These are phyloP conservation scores for Micromys minutus DNA, from an alignment of 2,113 vertebrate genomes.

Conservation along the genomic window DNA sequence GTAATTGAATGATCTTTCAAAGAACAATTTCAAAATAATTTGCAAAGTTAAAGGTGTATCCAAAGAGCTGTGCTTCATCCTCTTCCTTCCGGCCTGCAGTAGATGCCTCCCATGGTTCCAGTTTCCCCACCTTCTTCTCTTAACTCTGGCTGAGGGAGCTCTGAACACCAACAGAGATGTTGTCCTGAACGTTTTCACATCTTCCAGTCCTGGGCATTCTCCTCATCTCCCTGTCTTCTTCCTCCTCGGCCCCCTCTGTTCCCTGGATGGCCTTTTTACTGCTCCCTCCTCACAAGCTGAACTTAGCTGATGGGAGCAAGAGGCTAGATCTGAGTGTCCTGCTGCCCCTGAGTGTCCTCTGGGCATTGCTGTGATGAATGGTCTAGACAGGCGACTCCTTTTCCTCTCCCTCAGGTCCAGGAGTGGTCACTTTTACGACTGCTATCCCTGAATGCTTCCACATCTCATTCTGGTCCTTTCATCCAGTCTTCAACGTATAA, in stretches of 20 bases:
- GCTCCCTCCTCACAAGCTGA: not conserved
- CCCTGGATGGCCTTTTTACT: not conserved
- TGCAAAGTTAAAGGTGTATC: not conserved
- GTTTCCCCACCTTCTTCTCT: not conserved
- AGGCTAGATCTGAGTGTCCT: not conserved
- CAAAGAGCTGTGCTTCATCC: not conserved
- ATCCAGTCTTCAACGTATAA: not conserved
- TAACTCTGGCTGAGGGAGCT: not conserved
- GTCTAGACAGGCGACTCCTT: not conserved
- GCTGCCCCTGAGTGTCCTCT: not conserved
- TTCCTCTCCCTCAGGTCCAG: too few species aligned
- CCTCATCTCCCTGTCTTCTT: not conserved
- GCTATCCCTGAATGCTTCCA: not conserved
- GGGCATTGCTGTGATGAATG: rapidly evolving
- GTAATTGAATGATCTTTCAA: not conserved
- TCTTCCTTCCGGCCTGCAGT: not conserved
- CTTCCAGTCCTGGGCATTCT: not conserved
- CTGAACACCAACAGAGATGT: not conserved
- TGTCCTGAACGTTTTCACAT: not conserved
- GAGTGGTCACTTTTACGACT: not conserved
- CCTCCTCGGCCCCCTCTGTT: not conserved
- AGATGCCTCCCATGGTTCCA: not conserved
- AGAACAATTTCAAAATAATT: slow-evolving; percentile 9
- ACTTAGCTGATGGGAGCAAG: not conserved
- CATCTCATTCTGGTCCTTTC: not conserved